Evolutionary conservation across 2,888 invertebrate species (phyloP).

Genomic region (Thelaira solivaga): DNA sequence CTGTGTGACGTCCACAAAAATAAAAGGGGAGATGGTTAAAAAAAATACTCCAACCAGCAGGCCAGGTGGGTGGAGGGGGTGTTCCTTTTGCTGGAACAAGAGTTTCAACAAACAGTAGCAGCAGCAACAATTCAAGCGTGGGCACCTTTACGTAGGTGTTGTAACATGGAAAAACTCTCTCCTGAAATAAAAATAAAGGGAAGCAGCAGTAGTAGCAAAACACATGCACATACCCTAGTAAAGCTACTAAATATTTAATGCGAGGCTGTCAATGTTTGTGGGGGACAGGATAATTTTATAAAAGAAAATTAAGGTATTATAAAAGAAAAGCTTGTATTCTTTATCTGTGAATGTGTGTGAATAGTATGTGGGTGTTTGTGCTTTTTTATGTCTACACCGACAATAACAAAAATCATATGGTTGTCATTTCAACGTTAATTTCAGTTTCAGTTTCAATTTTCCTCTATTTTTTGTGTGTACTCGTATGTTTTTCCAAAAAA

Average conservation of each 20-base stretch:
- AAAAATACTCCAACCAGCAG: too few relatives aligned
- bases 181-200: background rate
- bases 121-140: background rate
- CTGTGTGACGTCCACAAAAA: slow-evolving; percentile 29
- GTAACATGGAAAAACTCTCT: background rate
- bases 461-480: background rate
- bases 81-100: background rate
- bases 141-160: slow-evolving; percentile 52
- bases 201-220: too few relatives aligned
- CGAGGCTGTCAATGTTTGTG: background rate
- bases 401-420: slow-evolving; percentile 60
- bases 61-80: too few relatives aligned
- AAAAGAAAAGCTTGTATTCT: too few relatives aligned
- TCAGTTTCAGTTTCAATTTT: slow-evolving; percentile 23
- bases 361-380: background rate
- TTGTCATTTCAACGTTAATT: slow-evolving; percentile 26
- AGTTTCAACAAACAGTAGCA: background rate
- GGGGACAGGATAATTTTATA: background rate
- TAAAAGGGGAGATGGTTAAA: background rate
- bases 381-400: slow-evolving; percentile 5
- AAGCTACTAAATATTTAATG: background rate
- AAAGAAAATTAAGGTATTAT: background rate
- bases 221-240: too few relatives aligned
- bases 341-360: background rate
- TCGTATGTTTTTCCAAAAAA: slow-evolving; percentile 20